Conservation (phyloP, 2,797 vertebrate genomes). For the Macropodus opercularis region DNA sequence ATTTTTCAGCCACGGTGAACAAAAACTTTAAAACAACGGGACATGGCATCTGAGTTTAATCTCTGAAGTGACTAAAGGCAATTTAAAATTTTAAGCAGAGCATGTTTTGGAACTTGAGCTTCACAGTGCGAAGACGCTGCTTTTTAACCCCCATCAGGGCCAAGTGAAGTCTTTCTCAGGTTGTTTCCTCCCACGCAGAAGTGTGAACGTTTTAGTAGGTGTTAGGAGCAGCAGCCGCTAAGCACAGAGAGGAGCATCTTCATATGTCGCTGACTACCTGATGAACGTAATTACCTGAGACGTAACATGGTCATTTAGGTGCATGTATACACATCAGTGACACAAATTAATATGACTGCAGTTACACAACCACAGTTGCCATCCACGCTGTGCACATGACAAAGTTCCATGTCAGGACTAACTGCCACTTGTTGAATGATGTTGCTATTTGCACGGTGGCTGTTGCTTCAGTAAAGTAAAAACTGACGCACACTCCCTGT, state of each 20-base stretch:
- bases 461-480: constrained; percentile 4
- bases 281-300: no score
- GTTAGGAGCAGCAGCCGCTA: neutral
- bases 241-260: neutral
- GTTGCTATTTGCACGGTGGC: constrained; percentile 44
- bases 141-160: constrained; percentile 5
- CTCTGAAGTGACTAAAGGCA: neutral
- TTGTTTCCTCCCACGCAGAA: constrained; percentile 26
- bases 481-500: constrained; percentile 9
- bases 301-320: no score
- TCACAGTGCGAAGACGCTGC: neutral
- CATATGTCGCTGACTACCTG: neutral
- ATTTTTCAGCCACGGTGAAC: constrained; percentile 9
- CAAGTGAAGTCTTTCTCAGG: neutral
- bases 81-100: constrained; percentile 14
- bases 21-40: constrained; percentile 16
- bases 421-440: constrained; percentile 57
- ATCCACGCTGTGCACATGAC: constrained; percentile 28
- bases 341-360: no score
- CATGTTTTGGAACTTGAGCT: neutral
- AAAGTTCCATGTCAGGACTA: constrained; percentile 47
- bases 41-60: neutral
- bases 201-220: constrained; percentile 42
- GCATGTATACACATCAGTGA: no score
- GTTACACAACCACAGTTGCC: constrained; percentile 29